Base-by-base conservation (phyloP, 1,140 invertebrate genomes). In the Caenorhabditis tropicalis region DNA sequence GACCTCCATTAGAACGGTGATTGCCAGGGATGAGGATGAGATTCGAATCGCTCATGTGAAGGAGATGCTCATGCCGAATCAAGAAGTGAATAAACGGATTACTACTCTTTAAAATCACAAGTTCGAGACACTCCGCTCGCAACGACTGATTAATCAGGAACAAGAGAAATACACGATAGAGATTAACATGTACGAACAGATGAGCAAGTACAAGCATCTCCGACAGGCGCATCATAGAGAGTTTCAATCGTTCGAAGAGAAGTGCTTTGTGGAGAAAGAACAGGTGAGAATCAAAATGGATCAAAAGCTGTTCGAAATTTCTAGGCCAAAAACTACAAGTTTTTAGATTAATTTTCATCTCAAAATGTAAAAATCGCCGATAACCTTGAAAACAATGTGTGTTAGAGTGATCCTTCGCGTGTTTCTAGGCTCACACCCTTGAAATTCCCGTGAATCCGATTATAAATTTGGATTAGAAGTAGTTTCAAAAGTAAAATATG, bases 141-240 rank as follows among this genome's bases (percentile, higher is more conserved):
- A 97, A 16, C 98, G 96, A 88, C 98, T 99, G 89, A 97, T 99
- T 53, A 97, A 96, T 24, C 97, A 98, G 90, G 96, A 99, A 92
- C 84, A 85, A 48, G 84, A 85, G 31, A 81, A 85, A 49, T 82
- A 82, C 98, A 98, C 92, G 97, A 99, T 92, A 56, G 96, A 98
- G 93, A 93, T 93, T 87, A 97, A 99, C 92, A 96, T 98, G 95
- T 96, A 98, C 92, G 97, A 99, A 92, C 97, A 99, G 92, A 98
- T 99, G 96, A 96, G 95, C 56, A 97, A 97, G 5, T 99, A 99
- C 92, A 99, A 99, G 92, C 93, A 97, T 85, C 97, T 99, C 95
- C 94, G 97, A 85, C 94, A 96, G 79, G 96, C 98, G 91, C 97
- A 99, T 92, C 97, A 99, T 92, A 95, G 95, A 88, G 96, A 97